A percentile compares a stretch with the other conserved stretches of the same genome.
Evolutionary conservation across 2,113 vertebrate genomes (phyloP).

Genomic region (Forbesichthys agassizii): DNA sequence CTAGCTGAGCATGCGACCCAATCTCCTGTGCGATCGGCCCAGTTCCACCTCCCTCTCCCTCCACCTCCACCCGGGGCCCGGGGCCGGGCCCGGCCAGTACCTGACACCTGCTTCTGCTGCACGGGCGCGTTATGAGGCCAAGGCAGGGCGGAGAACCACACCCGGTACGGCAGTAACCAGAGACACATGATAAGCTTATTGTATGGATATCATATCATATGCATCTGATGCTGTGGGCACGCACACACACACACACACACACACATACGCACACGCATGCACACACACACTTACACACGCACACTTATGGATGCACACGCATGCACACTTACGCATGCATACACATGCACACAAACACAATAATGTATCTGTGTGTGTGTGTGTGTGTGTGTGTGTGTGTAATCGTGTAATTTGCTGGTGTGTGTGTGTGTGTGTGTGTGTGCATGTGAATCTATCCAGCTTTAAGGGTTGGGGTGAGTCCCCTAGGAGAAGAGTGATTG

Average conservation of each 20-base stretch:
- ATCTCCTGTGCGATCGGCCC: no score
- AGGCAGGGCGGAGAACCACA: no score
- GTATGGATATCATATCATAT: no score
- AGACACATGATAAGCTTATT: no score
- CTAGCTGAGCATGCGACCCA: no score
- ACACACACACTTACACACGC: not conserved
- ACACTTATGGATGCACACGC: not conserved
- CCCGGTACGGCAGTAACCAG: no score
- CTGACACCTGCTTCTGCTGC: no score
- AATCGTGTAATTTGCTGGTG: not conserved
- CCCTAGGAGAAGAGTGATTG: constrained; percentile 62
- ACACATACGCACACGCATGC: constrained; percentile 9
- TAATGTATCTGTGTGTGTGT: not conserved
- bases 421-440: constrained; percentile 1
- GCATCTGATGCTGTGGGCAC: not conserved
- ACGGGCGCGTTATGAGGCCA: no score
- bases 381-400: not conserved
- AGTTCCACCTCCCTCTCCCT: no score
- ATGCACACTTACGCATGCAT: not conserved
- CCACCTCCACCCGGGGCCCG: no score
- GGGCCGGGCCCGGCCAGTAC: no score
- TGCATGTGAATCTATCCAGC: constrained; percentile 47
- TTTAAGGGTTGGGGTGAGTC: constrained; percentile 61
- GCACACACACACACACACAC: not conserved
- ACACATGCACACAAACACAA: not conserved